Conservation (phyloP, 1,140 invertebrate species). For the Zaprionus inermis region DNA sequence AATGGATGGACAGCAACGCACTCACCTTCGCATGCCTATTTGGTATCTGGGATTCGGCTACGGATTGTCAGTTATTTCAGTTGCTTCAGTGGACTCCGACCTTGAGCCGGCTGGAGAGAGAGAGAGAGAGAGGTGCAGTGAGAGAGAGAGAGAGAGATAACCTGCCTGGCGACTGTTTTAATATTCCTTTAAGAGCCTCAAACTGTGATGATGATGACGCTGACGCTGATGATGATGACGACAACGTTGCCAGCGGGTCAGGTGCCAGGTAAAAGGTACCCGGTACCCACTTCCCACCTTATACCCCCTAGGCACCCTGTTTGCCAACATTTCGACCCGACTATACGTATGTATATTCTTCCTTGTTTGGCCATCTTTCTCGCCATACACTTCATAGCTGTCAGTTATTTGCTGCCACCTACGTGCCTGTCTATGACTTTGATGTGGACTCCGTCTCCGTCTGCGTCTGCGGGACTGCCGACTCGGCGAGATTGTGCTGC, state of each 20-base stretch:
- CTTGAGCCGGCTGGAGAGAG: constrained; percentile 69
- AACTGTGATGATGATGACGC: constrained; percentile 4
- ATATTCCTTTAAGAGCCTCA: constrained; percentile 69
- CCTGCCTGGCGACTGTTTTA: constrained; percentile 57
- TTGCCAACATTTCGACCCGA: not conserved
- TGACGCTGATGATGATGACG: constrained; percentile 5
- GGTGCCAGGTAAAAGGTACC: not conserved
- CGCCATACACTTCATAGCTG: constrained; percentile 45
- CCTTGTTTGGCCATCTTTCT: constrained; percentile 40
- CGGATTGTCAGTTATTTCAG: constrained; percentile 19
- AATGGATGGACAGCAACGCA: constrained; percentile 20
- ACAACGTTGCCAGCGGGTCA: not conserved
- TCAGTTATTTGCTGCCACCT: constrained; percentile 74
- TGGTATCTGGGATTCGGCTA: constrained; percentile 13
- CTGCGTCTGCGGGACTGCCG: not conserved
- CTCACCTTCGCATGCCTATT: constrained; percentile 8
- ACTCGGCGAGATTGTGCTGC: constrained; percentile 9
- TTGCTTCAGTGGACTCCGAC: constrained; percentile 50
- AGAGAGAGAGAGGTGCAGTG: not conserved
- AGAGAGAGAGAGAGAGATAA: not conserved
- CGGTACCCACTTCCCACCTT: not conserved
- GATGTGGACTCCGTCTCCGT: constrained; percentile 39
- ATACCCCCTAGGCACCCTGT: too few species aligned
- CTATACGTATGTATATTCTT: constrained; percentile 28
- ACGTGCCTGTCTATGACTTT: constrained; percentile 60